These are phyloP conservation scores for Andrena trimmerana DNA, from an alignment of 2,888 invertebrate genomes.

Conservation along the genomic window DNA sequence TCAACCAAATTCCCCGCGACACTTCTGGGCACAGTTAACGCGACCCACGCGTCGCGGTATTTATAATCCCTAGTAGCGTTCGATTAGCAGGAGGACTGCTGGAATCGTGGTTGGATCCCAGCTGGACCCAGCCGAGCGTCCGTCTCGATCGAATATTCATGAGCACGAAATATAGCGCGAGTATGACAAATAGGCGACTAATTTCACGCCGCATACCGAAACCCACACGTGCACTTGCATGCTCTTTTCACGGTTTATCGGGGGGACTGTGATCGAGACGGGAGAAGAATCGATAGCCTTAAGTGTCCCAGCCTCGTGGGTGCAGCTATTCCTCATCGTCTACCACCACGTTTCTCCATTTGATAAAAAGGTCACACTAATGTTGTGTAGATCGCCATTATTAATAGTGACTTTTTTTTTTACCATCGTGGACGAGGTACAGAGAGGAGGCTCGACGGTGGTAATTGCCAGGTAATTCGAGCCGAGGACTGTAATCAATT, in stretches of 20 bases:
- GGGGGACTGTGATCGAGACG: slow-evolving; percentile 12
- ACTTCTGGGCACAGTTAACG: slow-evolving; percentile 8
- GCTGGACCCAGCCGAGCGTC: slow-evolving; percentile 10
- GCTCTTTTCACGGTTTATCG: slow-evolving; percentile 21
- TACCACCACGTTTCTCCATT: background rate
- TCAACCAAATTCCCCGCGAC: slow-evolving; percentile 23
- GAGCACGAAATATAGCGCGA: slow-evolving; percentile 53
- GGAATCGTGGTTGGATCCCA: slow-evolving; percentile 11
- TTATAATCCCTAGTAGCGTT: slow-evolving; percentile 32
- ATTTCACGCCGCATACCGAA: slow-evolving; percentile 63
- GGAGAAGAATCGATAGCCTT: slow-evolving; percentile 15
- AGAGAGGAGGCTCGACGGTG: background rate
- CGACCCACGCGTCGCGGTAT: slow-evolving; percentile 56
- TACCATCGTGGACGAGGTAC: background rate
- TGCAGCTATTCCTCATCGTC: slow-evolving; percentile 1
- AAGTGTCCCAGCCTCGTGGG: background rate
- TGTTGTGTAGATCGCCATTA: background rate
- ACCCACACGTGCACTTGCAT: slow-evolving; percentile 38
- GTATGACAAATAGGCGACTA: slow-evolving; percentile 67
- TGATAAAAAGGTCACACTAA: background rate
- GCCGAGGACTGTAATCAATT: slow-evolving; percentile 9
- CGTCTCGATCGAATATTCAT: slow-evolving; percentile 67
- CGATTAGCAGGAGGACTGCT: slow-evolving; percentile 48
- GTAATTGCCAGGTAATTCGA: background rate
- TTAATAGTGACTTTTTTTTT: background rate